These are phyloP conservation scores for Gallinago stenura DNA, from an alignment of 2,797 vertebrate species.

Conservation along the genomic window DNA sequence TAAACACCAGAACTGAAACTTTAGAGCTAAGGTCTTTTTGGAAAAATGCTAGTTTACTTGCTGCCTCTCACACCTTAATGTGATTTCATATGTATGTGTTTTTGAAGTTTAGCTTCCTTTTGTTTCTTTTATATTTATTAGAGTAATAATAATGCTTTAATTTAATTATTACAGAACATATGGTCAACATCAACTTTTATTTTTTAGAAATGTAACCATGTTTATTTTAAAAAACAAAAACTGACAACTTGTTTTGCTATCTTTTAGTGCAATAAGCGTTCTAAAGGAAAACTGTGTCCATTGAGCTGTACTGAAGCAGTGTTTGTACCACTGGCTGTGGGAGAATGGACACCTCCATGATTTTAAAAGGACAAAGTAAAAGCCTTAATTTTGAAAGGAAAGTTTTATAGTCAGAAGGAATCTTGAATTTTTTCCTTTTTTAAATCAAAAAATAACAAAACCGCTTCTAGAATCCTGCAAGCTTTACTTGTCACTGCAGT, in stretches of 20 bases:
- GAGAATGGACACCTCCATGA: constrained; percentile 71
- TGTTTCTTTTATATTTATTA: constrained; percentile 85
- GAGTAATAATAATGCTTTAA: constrained; percentile 83
- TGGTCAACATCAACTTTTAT: constrained; percentile 78
- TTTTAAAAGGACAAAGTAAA: constrained; percentile 78
- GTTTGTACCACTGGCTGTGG: constrained; percentile 63
- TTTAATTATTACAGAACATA: constrained; percentile 82
- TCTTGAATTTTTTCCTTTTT: constrained; percentile 71
- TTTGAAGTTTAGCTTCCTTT: constrained; percentile 81
- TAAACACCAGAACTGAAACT: constrained; percentile 67
- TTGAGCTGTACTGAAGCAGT: constrained; percentile 71
- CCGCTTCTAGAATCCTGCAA: constrained; percentile 52
- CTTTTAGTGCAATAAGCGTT: constrained; percentile 95
- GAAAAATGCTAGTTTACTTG: constrained; percentile 77
- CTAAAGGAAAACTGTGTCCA: constrained; percentile 76
- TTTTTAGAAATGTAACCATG: constrained; percentile 80
- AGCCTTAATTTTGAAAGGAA: constrained; percentile 85
- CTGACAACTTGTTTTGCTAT: constrained; percentile 84
- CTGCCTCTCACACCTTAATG: constrained; percentile 83
- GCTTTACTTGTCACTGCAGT: constrained; percentile 60
- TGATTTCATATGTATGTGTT: constrained; percentile 79
- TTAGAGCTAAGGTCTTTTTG: constrained; percentile 74
- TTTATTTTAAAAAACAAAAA: constrained; percentile 76
- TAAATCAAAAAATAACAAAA: constrained; percentile 63
- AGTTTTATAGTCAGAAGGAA: constrained; percentile 75